Evolutionary conservation across 2,113 vertebrate genomes (phyloP).

Genomic region (Fulica atra): DNA sequence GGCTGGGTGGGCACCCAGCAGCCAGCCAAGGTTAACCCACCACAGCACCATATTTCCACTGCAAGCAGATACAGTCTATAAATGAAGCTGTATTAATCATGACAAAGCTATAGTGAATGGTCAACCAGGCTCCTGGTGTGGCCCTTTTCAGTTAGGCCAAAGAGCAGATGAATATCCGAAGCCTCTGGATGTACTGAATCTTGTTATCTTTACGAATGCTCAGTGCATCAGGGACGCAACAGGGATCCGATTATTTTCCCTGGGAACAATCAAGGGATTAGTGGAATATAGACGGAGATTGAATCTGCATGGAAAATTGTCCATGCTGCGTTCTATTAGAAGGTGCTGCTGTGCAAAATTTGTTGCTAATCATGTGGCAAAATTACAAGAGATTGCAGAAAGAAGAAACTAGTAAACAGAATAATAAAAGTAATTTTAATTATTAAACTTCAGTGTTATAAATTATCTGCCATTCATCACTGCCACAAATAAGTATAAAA

Average conservation of each 20-base stretch:
- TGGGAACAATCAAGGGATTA: conserved; percentile 85
- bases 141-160: conserved; percentile 53
- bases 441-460: conserved; percentile 71
- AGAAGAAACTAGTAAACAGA: conserved; percentile 74
- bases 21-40: not conserved
- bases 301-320: conserved; percentile 77
- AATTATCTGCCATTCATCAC: conserved; percentile 69
- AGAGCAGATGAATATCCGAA: conserved; percentile 67
- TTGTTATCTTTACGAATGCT: conserved; percentile 75
- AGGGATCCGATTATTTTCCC: conserved; percentile 70
- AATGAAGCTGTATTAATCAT: conserved; percentile 56
- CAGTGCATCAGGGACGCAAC: conserved; percentile 63
- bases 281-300: conserved; percentile 79
- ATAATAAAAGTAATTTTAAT: conserved; percentile 75
- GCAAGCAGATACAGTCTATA: conserved; percentile 51
- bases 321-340: conserved; percentile 88
- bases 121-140: conserved; percentile 18
- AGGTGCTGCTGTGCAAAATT: conserved; percentile 79
- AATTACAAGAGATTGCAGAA: conserved; percentile 68
- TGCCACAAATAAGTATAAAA: conserved; percentile 50
- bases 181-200: conserved; percentile 60
- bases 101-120: conserved; percentile 43
- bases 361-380: conserved; percentile 72
- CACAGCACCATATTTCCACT: not conserved
- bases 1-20: not conserved